Evolutionary conservation across 2,113 vertebrate genomes (phyloP), one percentile per base, ranked within the genome.

Genomic region (Entomyzon cyanotis): DNA sequence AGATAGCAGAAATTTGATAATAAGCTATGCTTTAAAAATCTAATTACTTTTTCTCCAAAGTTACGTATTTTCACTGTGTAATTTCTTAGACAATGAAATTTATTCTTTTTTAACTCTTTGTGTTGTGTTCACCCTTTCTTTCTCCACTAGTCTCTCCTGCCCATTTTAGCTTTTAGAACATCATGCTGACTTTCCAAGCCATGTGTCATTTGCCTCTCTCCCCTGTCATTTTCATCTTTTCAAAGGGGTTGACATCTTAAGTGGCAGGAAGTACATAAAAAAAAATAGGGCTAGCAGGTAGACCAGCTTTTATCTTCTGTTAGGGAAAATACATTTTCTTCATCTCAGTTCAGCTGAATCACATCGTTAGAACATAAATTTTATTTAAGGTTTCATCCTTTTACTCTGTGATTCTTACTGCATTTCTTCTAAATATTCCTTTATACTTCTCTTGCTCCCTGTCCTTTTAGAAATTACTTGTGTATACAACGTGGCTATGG

Each of bases 401-500:
- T 5, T 70, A 37, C 13, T 30, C 6, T 17, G 23, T 21, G 6
- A 11, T 47, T 67, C 25, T 62, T 53, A 46, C 21, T 80, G 18
- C 2, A 27, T 80, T 83, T 80, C 22, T 75, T 20, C 15, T 15
- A 46, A 42, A 10, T 35, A 62, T 62, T 62, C 25, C 5, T 56
- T 27, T 24, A 35, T 27, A 14, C 7, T 35, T 3, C 5, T 94
- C 12, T 11, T 83, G 12, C 19, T 85, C 19, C 4, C 4, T n/a
- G 9, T 58, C 12, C 11, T 39, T 39, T 46, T 18, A 46, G 42
- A 81, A 81, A 58, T 30, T 0, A n/a, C 12, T 37, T 37, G 24
- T 42, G 30, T 15, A 3, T 53, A 53, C 39, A 62, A 35, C 0
- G 3, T 44, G 8, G 4, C 55, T 78, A 15, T 23, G 6, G 4